Evolutionary conservation across 2,888 invertebrate species (phyloP).

Genomic region (Thelaira solivaga): DNA sequence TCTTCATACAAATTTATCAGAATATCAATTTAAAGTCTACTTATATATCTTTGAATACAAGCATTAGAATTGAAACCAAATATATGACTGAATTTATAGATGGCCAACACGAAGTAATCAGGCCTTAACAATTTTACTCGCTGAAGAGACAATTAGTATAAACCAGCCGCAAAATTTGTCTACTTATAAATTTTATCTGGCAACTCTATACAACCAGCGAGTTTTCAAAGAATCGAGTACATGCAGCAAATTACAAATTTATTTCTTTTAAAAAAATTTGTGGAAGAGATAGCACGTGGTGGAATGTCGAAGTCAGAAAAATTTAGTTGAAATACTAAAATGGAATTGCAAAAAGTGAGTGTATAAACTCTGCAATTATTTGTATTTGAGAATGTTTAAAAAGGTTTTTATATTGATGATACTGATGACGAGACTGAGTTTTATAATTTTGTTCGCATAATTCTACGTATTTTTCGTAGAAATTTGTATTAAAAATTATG

Average conservation of each 20-base stretch:
- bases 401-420: conserved; percentile 68
- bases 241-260: neutral
- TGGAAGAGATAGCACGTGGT: neutral
- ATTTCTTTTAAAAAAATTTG: neutral
- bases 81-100: no score
- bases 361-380: neutral
- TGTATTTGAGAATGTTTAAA: neutral
- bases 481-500: conserved; percentile 40
- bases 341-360: neutral
- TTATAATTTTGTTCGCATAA: conserved; percentile 47
- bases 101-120: no score
- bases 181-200: no score
- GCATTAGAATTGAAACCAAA: no score
- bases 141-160: no score
- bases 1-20: no score
- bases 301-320: neutral
- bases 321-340: no score
- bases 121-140: no score
- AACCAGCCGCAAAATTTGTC: no score
- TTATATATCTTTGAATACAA: no score
- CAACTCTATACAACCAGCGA: no score
- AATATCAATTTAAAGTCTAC: no score
- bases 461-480: conserved; percentile 64
- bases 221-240: conserved; percentile 39
- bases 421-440: conserved; percentile 75